Percentiles rank a stretch among this genome's conserved stretches.
Evolutionary conservation across 2,797 vertebrate genomes (phyloP).

Genomic region (Kryptolebias ocellatus): DNA sequence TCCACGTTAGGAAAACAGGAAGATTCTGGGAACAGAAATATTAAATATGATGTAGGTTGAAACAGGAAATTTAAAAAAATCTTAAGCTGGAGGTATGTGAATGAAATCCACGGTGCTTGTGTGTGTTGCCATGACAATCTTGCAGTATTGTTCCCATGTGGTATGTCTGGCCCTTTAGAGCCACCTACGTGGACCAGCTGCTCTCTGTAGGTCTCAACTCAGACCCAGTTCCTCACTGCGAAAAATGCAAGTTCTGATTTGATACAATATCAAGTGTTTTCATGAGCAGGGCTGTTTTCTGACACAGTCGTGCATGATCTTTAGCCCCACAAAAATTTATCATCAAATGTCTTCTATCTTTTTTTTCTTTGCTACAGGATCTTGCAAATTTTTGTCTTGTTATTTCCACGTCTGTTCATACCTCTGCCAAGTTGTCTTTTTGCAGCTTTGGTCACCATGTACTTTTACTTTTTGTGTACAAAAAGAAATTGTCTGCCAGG

Average conservation of each 20-base stretch:
- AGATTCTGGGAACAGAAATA: constrained; percentile 8
- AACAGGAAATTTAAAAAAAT: neutral
- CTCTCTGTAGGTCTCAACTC: constrained; percentile 32
- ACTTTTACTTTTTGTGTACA: too few species aligned
- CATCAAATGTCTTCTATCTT: neutral
- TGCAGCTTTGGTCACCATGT: too few species aligned
- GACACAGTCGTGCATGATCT: neutral
- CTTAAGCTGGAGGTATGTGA: neutral
- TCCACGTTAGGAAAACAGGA: constrained; percentile 2
- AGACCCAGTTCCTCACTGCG: constrained; percentile 12
- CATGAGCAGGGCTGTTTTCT: neutral
- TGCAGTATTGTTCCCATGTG: constrained; percentile 61
- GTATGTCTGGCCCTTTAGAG: constrained; percentile 65
- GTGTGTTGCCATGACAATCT: constrained; percentile 77
- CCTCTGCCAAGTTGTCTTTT: too few species aligned
- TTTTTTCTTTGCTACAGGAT: too few species aligned
- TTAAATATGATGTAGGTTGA: neutral
- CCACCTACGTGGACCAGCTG: constrained; percentile 47
- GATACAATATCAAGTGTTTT: neutral
- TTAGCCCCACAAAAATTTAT: neutral
- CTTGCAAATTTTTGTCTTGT: too few species aligned
- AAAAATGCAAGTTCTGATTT: neutral
- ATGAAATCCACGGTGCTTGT: constrained; percentile 49
- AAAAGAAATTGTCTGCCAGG: too few species aligned
- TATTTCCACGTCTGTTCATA: too few species aligned